These are phyloP conservation scores for Jaculus jaculus DNA, from an alignment of 2,113 vertebrate genomes.

Conservation along the genomic window DNA sequence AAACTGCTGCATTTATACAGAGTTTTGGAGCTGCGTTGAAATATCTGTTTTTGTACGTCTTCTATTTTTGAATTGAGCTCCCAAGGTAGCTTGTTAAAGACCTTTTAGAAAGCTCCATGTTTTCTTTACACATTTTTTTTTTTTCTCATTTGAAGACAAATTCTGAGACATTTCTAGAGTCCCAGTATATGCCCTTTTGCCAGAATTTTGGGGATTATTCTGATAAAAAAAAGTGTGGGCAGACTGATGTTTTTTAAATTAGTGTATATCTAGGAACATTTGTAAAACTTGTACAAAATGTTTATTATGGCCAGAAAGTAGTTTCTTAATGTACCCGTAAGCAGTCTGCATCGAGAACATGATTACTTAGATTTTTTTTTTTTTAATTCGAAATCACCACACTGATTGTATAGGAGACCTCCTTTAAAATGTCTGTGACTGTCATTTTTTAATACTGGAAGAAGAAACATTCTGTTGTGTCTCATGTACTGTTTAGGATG, in stretches of 20 bases:
- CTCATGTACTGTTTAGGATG: slow-evolving; percentile 62
- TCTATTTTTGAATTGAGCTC: slow-evolving; percentile 73
- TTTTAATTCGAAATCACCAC: slow-evolving; percentile 48
- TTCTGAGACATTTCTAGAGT: no score
- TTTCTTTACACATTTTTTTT: no score
- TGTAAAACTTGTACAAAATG: slow-evolving; percentile 24
- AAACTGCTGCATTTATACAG: slow-evolving; percentile 77
- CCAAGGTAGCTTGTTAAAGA: no score
- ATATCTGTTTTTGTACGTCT: slow-evolving; percentile 67
- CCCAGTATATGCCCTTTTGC: slow-evolving; percentile 41
- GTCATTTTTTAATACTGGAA: slow-evolving; percentile 73
- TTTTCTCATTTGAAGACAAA: no score
- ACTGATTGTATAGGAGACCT: slow-evolving; percentile 56
- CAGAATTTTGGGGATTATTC: slow-evolving; percentile 42
- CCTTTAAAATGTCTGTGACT: slow-evolving; percentile 67
- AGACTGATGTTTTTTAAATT: slow-evolving; percentile 20
- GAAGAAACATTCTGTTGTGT: slow-evolving; percentile 70
- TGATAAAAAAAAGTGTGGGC: slow-evolving; percentile 33
- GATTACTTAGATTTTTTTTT: slow-evolving; percentile 26
- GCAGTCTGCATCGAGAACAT: slow-evolving; percentile 13
- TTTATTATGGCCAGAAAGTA: slow-evolving; percentile 43
- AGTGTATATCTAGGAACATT: slow-evolving; percentile 2
- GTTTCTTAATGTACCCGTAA: slow-evolving; percentile 54
- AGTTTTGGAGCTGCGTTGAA: slow-evolving; percentile 75
- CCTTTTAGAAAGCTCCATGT: no score